Conservation (phyloP, 2,113 vertebrate genomes). For the Xiphias gladius region DNA sequence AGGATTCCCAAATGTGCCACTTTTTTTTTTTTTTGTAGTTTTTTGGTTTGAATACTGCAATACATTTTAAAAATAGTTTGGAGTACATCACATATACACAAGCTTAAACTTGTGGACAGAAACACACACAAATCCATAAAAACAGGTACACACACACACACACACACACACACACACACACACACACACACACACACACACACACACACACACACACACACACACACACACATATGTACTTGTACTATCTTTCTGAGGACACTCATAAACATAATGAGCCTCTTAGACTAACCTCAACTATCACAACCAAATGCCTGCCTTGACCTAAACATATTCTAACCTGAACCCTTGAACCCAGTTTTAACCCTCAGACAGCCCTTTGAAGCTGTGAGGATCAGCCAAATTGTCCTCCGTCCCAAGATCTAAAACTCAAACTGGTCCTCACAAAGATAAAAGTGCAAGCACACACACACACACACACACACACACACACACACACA, state of each 20-base stretch:
- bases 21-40: not conserved
- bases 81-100: not conserved
- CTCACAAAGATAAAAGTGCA: too few relatives aligned
- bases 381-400: too few relatives aligned
- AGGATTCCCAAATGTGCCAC: conserved; percentile 15
- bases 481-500: too few relatives aligned
- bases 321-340: too few relatives aligned
- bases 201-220: conserved; percentile 1
- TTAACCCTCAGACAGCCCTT: too few relatives aligned
- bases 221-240: not conserved
- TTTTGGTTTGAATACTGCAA: not conserved
- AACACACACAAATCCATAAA: conserved; percentile 5
- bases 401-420: too few relatives aligned
- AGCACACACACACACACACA: too few relatives aligned
- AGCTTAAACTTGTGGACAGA: not conserved
- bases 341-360: too few relatives aligned
- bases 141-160: not conserved
- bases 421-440: too few relatives aligned
- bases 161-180: not conserved
- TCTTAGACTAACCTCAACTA: not conserved
- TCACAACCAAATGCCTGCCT: too few relatives aligned
- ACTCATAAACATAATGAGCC: too few relatives aligned
- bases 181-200: not conserved
- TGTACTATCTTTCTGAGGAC: too few relatives aligned
- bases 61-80: conserved; percentile 12